Base-by-base conservation (phyloP, 2,113 vertebrate species). In the Dromiciops gliroides region DNA sequence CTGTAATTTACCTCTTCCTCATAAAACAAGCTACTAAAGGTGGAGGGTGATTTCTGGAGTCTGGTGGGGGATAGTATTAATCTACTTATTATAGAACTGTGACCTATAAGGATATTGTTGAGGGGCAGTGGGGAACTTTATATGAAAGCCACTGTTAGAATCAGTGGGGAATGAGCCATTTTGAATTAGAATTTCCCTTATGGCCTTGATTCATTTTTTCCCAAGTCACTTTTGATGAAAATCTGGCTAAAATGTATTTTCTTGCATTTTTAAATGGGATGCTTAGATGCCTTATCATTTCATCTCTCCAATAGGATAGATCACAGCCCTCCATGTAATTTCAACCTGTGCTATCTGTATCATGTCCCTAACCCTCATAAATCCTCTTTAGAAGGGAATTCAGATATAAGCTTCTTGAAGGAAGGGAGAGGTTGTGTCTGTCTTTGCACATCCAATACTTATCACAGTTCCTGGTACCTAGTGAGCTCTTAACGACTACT, bases 1-100 rank as follows among this genome's bases (percentile, higher is more conserved):
- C 50, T 95, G 93, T 96, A 93, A 96, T 97, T 96, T 97, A 97
- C 94, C 92, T 94, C 26, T 92, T 48, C 83, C 50, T 92, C 93
- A 56, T 95, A 91, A 97, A 96, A 95, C 52, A 49, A 2, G 92
- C 44, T 53, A 48, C 10, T 92, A 92, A 51, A 75, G 60, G 95
- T 50, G 25, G 16, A 75, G 25, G 12, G 0, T 67, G 53, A 10
- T 23, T 22, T 28, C n/a, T 26, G 3, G 49, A 51, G 8, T 88
- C 53, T 92, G 19, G 2, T 52, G 51, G 67, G 75, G 37, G n/a
- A 5, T 83, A 83, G 6, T 1, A 37, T 94, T 93, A 51, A 50
- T 60, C 47, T 5, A 92, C 44, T 8, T 53, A 51, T 93, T 90
- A 49, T 37, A 95, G 51, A 51, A 47, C 48, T 47, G 48, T 50